Conservation (phyloP, 30 jellyfish, hydroid and myxozoan species). For the Nemopilema nomurai region DNA sequence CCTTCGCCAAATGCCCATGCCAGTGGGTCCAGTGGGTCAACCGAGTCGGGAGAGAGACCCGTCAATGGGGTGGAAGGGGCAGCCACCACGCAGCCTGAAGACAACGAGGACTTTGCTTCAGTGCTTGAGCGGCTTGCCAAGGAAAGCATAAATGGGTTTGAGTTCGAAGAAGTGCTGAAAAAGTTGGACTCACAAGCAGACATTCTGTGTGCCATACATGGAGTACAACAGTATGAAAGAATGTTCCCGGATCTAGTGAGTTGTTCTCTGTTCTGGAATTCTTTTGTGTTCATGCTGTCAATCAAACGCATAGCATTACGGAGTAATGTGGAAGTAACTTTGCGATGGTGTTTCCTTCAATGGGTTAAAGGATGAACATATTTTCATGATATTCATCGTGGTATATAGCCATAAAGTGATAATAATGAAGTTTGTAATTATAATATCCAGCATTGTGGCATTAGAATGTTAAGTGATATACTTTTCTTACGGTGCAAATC, state of each 20-base stretch:
- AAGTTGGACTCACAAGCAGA: conserved; percentile 34
- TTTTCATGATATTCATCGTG: too few relatives aligned
- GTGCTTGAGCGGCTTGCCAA: conserved; percentile 14
- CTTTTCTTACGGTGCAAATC: too few relatives aligned
- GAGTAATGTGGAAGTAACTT: too few relatives aligned
- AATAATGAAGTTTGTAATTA: too few relatives aligned
- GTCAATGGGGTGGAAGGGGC: neutral
- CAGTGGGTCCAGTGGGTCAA: neutral
- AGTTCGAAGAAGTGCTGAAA: conserved; percentile 79
- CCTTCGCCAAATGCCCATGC: neutral
- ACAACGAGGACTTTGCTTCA: conserved; percentile 6
- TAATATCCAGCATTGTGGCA: too few relatives aligned
- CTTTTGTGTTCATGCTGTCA: neutral
- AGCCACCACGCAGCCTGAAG: conserved; percentile 15
- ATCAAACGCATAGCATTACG: too few relatives aligned
- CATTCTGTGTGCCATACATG: conserved; percentile 72
- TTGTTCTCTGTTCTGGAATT: neutral
- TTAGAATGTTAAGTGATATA: too few relatives aligned
- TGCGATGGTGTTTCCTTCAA: too few relatives aligned
- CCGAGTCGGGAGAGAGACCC: neutral
- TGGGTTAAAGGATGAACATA: too few relatives aligned
- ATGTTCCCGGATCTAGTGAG: conserved; percentile 92
- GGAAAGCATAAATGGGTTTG: conserved; percentile 75
- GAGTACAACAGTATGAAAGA: conserved; percentile 37
- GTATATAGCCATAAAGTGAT: too few relatives aligned